phyloP scores from a whole-genome alignment of 2,113 vertebrate species.

The Baryphthengus martii region DNA sequence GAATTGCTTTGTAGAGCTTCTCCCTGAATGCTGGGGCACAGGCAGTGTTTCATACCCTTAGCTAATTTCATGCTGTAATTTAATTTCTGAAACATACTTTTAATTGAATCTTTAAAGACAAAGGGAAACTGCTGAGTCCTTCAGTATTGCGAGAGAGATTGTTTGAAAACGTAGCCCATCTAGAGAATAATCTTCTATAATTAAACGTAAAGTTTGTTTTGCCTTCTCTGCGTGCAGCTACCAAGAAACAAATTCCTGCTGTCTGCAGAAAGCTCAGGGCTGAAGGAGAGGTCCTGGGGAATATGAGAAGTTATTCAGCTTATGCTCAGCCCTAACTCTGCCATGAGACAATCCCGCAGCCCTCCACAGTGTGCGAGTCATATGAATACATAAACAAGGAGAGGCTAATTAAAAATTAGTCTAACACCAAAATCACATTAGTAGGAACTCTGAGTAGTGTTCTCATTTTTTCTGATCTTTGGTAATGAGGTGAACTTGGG shows the following conservation, averaged over 20 bases:
- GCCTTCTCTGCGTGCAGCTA: not conserved
- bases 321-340: not conserved
- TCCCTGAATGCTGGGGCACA: slow-evolving; percentile 67
- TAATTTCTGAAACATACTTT: slow-evolving; percentile 73
- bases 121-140: slow-evolving; percentile 52
- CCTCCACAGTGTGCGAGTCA: not conserved
- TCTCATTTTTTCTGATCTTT: not conserved
- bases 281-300: not conserved
- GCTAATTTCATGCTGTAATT: slow-evolving; percentile 78
- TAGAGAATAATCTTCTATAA: slow-evolving; percentile 19
- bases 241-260: not conserved
- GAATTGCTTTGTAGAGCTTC: slow-evolving; percentile 75
- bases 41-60: slow-evolving; percentile 72
- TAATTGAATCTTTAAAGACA: slow-evolving; percentile 71
- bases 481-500: not conserved
- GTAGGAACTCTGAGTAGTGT: not conserved
- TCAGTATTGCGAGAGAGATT: slow-evolving; percentile 23
- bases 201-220: slow-evolving; percentile 50
- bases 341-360: not conserved
- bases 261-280: not conserved
- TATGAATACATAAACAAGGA: not conserved
- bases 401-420: not conserved
- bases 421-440: not conserved
- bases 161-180: slow-evolving; percentile 48
- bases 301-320: not conserved